phyloP scores from a whole-genome alignment of 2,888 invertebrate species.

The Agriopis aurantiaria region DNA sequence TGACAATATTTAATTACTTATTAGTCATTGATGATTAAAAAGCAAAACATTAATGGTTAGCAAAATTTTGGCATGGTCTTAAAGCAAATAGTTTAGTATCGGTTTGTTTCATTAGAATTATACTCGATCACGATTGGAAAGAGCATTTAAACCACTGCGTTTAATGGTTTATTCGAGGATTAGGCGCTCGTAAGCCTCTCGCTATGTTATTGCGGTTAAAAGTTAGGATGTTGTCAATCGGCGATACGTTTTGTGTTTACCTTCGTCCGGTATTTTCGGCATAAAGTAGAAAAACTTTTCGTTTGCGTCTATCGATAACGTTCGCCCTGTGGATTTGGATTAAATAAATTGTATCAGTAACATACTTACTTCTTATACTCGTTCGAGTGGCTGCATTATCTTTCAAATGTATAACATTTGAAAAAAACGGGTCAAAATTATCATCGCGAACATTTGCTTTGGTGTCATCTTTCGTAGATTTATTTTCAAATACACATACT shows the following conservation, averaged over 20 bases:
- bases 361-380: constrained; percentile 48
- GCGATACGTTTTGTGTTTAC: constrained; percentile 73
- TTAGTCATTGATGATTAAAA: constrained; percentile 29
- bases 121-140: constrained; percentile 63
- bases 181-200: constrained; percentile 81
- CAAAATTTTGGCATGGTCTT: constrained; percentile 28
- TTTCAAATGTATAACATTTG: not conserved
- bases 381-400: constrained; percentile 4
- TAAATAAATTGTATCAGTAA: constrained; percentile 59
- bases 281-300: constrained; percentile 81
- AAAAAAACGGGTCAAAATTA: not conserved
- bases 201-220: constrained; percentile 81
- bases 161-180: constrained; percentile 68
- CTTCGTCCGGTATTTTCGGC: constrained; percentile 81
- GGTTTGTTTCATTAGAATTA: constrained; percentile 39
- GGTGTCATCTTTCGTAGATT: not conserved
- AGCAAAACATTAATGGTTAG: constrained; percentile 43
- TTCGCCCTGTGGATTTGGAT: constrained; percentile 81
- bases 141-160: constrained; percentile 62
- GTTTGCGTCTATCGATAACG: constrained; percentile 81
- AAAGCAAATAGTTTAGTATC: constrained; percentile 40
- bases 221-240: constrained; percentile 75
- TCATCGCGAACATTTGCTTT: constrained; percentile 1
- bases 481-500: not conserved
- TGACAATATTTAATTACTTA: constrained; percentile 8